These are phyloP conservation scores for Xiphias gladius DNA, from an alignment of 2,113 vertebrate species.

Conservation along the genomic window DNA sequence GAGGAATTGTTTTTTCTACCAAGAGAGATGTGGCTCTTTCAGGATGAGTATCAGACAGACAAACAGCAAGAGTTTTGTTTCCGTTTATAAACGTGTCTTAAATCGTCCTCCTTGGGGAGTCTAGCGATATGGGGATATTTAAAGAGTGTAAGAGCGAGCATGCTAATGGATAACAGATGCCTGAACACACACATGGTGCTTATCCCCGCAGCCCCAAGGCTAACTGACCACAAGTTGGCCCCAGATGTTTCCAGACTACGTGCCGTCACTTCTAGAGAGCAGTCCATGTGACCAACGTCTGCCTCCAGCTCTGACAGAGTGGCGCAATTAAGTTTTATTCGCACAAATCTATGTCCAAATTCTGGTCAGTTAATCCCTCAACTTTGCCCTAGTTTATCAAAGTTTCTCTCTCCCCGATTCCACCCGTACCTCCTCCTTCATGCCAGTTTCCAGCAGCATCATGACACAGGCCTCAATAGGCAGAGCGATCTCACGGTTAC, in stretches of 20 bases:
- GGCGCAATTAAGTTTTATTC: slow-evolving; percentile 1
- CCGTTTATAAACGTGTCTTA: slow-evolving; percentile 34
- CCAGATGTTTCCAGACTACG: slow-evolving; percentile 64
- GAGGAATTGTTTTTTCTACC: slow-evolving; percentile 31
- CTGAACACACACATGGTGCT: slow-evolving; percentile 22
- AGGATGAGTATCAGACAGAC: slow-evolving; percentile 29
- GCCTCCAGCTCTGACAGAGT: slow-evolving; percentile 32
- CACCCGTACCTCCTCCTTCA: slow-evolving; percentile 93
- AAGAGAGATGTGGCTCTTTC: slow-evolving; percentile 43
- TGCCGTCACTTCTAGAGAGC: slow-evolving; percentile 29
- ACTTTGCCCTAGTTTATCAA: slow-evolving; percentile 48
- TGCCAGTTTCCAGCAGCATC: slow-evolving; percentile 98
- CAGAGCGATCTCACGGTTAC: slow-evolving; percentile 92
- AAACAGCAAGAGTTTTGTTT: slow-evolving; percentile 17
- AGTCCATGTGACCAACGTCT: slow-evolving; percentile 45
- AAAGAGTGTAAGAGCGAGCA: slow-evolving; percentile 46
- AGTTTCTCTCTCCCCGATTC: neutral
- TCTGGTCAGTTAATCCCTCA: slow-evolving; percentile 30
- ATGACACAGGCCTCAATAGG: slow-evolving; percentile 97
- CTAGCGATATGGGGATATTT: slow-evolving; percentile 38
- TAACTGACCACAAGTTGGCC: slow-evolving; percentile 61
- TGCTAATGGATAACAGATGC: slow-evolving; percentile 68
- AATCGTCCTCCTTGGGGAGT: slow-evolving; percentile 37
- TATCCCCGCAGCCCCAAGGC: slow-evolving; percentile 26
- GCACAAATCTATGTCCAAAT: slow-evolving; percentile 7